Percentiles rank a stretch among this genome's conserved stretches.
Conservation (phyloP, 2,113 vertebrate genomes). For the Pleuronectes platessa region DNA sequence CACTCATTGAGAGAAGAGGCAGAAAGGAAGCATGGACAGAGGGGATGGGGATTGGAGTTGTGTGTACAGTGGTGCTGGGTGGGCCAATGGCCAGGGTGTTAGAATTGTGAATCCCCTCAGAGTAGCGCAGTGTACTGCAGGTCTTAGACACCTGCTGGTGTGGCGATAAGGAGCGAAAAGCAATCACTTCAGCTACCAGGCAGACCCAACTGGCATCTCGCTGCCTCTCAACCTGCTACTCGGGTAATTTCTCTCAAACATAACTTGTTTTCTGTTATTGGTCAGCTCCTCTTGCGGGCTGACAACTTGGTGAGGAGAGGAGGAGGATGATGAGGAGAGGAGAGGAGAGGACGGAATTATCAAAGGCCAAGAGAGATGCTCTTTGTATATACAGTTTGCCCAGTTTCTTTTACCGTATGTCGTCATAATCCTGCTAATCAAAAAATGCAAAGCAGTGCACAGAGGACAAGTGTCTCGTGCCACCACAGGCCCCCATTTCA, state of each 20-base stretch:
- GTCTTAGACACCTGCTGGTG: conserved; percentile 64
- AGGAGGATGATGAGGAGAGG: not conserved
- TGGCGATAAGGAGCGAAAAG: conserved; percentile 65
- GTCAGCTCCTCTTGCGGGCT: conserved; percentile 36
- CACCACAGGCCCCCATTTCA: conserved; percentile 26
- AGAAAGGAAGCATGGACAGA: conserved; percentile 13
- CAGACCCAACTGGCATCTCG: conserved; percentile 43
- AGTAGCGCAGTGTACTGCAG: conserved; percentile 23
- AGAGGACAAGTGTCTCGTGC: conserved; percentile 13
- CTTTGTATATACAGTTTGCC: not conserved
- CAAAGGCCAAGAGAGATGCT: conserved; percentile 7
- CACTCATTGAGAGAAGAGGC: conserved; percentile 29
- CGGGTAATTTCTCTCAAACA: conserved; percentile 38
- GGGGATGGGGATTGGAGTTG: conserved; percentile 1
- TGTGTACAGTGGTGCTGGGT: conserved; percentile 16
- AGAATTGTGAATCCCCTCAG: conserved; percentile 62
- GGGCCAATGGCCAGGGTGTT: conserved; percentile 34
- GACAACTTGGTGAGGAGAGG: not conserved
- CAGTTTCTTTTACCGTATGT: not conserved
- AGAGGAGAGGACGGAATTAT: not conserved
- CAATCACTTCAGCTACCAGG: conserved; percentile 58
- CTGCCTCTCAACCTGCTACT: conserved; percentile 49
- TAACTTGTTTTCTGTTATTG: conserved; percentile 41
- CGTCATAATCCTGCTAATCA: not conserved
- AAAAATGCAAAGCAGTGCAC: conserved; percentile 23